Base-by-base conservation (phyloP, 2,888 invertebrate genomes). In the Pegoplata infirma region DNA sequence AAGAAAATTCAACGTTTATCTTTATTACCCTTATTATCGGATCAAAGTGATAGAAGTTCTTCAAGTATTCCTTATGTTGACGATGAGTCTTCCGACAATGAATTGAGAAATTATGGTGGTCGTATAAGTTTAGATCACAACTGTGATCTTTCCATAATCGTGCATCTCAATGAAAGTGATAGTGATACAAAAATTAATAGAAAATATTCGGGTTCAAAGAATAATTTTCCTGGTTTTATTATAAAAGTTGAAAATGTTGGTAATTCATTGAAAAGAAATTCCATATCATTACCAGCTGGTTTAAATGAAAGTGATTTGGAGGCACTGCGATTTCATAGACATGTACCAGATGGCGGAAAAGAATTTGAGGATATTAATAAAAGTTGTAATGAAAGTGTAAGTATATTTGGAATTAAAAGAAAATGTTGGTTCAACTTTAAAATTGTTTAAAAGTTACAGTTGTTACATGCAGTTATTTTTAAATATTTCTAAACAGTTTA, bases 321-420 rank as follows among this genome's bases (percentile, higher is more conserved):
- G 82, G 91, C 92, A 4, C 83, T 93, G 59, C 91, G 92, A 17
- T 84, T 93, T 72, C 85, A 86, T 32, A 84, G 85, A 51, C 85
- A 85, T 72, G 80, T 86, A 83, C 85, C 85, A 25, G 76, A 84
- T 36, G 59, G 47, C 4, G 68, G 61, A 14, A 19, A n/a, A 7
- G 56, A 75, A 12, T 49, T 44, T 19, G 55, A 56, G 12, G 12
- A 63, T 49, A 63, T 75, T 5, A 75, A 55, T 36, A 49, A 32
- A 44, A 56, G 16, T 46, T 67, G 36, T 28, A 56, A 51, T 1
- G 51, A 74, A 67, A 61, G n/a, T 32, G 79, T 79, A 25, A 67
- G 74, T 61, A 5, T 25, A 25, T 6, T n/a, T n/a, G n/a, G n/a
- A n/a, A n/a, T n/a, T n/a, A 32, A 10, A 66, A 73, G 49, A 44